Evolutionary conservation across 2,888 invertebrate genomes (phyloP).

Genomic region (Aphidoletes aphidimyza): DNA sequence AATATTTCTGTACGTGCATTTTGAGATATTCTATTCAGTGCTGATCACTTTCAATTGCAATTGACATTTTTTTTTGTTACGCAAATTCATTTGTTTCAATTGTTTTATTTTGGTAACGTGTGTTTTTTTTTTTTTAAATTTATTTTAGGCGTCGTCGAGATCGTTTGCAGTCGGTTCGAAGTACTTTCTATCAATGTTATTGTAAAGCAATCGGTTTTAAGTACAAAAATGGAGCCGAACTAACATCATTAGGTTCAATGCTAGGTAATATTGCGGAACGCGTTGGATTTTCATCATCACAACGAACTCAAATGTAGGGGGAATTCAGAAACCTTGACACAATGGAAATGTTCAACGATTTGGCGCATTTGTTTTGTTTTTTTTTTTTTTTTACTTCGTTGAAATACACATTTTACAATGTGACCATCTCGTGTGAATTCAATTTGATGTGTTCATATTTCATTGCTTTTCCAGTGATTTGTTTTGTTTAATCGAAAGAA

Average conservation of each 20-base stretch:
- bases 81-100: neutral
- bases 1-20: neutral
- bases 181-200: slow-evolving; percentile 70
- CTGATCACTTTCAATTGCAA: neutral
- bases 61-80: neutral
- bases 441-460: too few species aligned
- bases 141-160: slow-evolving; percentile 65
- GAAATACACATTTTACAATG: too few species aligned
- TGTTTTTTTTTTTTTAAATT: too few species aligned
- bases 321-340: too few species aligned
- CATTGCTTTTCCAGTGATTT: too few species aligned
- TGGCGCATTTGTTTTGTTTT: neutral
- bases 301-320: slow-evolving; percentile 55
- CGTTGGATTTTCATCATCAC: slow-evolving; percentile 67
- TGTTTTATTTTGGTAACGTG: slow-evolving; percentile 48
- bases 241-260: slow-evolving; percentile 67
- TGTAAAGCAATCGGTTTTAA: slow-evolving; percentile 69
- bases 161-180: slow-evolving; percentile 69
- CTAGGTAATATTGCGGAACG: slow-evolving; percentile 71
- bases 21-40: too few species aligned
- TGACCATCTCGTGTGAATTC: too few species aligned
- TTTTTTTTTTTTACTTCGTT: too few species aligned
- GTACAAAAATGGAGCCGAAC: slow-evolving; percentile 65
- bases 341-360: too few species aligned
- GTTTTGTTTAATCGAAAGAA: too few species aligned